Conservation (phyloP, 2,797 vertebrate species). For the Periophthalmus magnuspinnatus region DNA sequence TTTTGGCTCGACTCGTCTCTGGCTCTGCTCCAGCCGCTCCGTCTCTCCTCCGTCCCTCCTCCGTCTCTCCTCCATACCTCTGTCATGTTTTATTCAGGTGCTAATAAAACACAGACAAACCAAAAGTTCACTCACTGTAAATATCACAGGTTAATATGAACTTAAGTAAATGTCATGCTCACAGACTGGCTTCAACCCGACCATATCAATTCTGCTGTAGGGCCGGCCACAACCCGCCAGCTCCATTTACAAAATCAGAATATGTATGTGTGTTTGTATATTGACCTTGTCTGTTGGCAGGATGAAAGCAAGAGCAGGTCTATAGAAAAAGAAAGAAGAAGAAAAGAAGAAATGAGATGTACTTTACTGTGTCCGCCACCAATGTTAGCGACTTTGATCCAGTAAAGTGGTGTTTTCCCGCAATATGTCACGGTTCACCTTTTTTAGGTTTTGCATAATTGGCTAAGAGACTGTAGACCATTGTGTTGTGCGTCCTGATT, state of each 20-base stretch:
- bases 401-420: no score
- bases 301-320: not conserved
- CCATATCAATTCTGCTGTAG: not conserved
- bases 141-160: slow-evolving; percentile 4
- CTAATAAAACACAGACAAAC: slow-evolving; percentile 15
- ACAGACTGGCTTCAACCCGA: not conserved
- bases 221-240: not conserved
- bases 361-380: no score
- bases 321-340: not conserved
- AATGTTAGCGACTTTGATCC: not conserved
- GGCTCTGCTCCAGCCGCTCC: not conserved
- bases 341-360: not conserved
- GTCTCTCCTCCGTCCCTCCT: not conserved
- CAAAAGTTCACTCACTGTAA: slow-evolving; percentile 7
- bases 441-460: no score
- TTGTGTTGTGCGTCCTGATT: no score
- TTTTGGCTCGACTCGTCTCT: slow-evolving; percentile 4
- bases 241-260: not conserved
- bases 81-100: slow-evolving; percentile 9
- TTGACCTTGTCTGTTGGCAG: not conserved
- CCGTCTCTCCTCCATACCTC: not conserved
- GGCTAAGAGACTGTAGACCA: no score
- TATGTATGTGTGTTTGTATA: not conserved
- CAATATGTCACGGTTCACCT: no score
- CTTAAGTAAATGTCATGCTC: slow-evolving; percentile 6